Conservation (phyloP, 2,113 vertebrate genomes). For the Podocnemis expansa region DNA sequence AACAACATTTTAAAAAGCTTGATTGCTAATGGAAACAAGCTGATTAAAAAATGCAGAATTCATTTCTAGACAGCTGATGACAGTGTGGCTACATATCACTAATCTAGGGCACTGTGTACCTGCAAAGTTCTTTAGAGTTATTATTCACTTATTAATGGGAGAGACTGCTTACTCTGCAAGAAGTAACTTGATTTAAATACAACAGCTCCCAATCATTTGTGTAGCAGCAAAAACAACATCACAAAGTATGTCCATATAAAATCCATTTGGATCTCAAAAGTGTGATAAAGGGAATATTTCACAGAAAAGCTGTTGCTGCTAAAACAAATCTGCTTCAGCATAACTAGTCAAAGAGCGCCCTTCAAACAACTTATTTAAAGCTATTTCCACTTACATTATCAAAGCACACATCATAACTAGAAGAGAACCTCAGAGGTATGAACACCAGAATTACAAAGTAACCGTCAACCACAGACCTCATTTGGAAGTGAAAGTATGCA, state of each 20-base stretch:
- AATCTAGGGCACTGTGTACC: background rate
- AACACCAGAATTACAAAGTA: no score
- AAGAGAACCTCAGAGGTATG: no score
- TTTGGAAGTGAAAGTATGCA: no score
- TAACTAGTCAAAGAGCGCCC: background rate
- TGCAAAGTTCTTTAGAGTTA: background rate
- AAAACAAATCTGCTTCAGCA: background rate
- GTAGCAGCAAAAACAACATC: background rate
- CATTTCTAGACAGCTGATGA: slow-evolving; percentile 3
- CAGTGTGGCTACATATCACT: background rate
- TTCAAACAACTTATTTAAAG: background rate
- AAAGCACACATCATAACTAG: rapidly evolving
- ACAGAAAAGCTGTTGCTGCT: background rate
- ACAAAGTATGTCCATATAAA: background rate
- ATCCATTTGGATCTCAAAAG: background rate
- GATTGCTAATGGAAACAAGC: background rate
- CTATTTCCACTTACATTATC: background rate
- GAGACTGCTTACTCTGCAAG: background rate
- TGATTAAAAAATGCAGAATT: background rate
- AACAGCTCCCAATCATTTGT: background rate
- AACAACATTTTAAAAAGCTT: background rate
- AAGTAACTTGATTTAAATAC: background rate
- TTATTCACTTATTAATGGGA: background rate
- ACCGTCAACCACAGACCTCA: no score
- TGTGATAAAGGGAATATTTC: background rate